phyloP scores from a whole-genome alignment of 2,888 invertebrate species.

The Nomada ferruginata region DNA sequence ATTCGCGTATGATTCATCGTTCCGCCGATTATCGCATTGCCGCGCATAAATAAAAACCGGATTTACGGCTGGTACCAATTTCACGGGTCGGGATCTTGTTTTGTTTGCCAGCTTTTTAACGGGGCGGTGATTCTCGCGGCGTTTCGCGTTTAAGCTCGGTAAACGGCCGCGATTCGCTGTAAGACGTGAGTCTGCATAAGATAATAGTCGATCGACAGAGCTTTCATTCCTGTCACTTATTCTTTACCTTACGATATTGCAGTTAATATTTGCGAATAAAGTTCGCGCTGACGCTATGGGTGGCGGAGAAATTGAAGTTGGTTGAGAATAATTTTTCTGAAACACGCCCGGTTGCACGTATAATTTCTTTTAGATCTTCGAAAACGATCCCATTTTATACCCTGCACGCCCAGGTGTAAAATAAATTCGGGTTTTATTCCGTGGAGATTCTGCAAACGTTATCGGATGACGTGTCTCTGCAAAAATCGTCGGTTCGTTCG shows the following conservation, averaged over 20 bases:
- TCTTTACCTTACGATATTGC: neutral
- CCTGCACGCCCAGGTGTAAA: neutral
- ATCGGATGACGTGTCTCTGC: constrained; percentile 7
- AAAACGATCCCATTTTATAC: neutral
- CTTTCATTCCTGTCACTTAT: constrained; percentile 5
- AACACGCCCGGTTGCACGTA: too few species aligned
- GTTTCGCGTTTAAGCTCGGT: neutral
- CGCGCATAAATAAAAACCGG: constrained; percentile 42
- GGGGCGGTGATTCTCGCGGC: neutral
- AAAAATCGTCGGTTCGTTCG: constrained; percentile 25
- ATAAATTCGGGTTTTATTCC: constrained; percentile 16
- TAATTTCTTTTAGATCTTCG: too few species aligned
- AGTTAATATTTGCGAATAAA: neutral
- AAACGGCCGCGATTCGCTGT: neutral
- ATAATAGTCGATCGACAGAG: constrained; percentile 13
- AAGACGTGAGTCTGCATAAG: neutral
- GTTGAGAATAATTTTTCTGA: too few species aligned
- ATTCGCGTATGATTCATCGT: constrained; percentile 57
- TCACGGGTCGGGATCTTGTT: neutral
- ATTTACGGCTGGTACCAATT: constrained; percentile 23
- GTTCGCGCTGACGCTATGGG: neutral
- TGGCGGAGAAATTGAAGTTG: too few species aligned
- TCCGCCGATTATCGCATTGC: constrained; percentile 38
- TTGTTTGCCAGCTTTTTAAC: neutral
- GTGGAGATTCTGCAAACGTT: neutral